Percentiles rank a stretch among this genome's conserved stretches.
Conservation (phyloP, 1,140 invertebrate species). For the Armadillidium nasatum region DNA sequence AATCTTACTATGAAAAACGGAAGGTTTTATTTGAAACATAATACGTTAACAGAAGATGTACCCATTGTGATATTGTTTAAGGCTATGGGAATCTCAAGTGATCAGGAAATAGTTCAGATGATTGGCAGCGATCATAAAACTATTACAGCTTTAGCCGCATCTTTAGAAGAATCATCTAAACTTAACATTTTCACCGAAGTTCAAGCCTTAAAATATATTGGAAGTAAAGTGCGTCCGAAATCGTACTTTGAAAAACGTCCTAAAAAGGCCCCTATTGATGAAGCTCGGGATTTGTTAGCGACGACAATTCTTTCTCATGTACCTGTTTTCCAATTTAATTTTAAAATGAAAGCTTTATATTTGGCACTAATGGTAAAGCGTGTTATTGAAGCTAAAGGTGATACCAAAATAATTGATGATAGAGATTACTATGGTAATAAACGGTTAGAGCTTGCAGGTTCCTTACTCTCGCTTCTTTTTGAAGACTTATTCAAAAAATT, state of each 20-base stretch:
- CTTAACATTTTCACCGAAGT: constrained; percentile 82
- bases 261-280: constrained; percentile 62
- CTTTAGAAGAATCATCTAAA: too few species aligned
- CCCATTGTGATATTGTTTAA: constrained; percentile 98
- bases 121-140: constrained; percentile 78
- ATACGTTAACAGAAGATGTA: constrained; percentile 91
- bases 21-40: constrained; percentile 90
- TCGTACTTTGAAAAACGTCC: constrained; percentile 52
- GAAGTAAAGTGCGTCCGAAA: constrained; percentile 65
- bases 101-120: constrained; percentile 90
- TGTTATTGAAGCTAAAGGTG: constrained; percentile 83
- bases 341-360: constrained; percentile 64
- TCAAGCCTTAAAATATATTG: constrained; percentile 78
- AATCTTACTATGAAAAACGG: constrained; percentile 83
- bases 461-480: constrained; percentile 90
- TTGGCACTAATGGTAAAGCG: constrained; percentile 85
- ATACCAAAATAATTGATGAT: too few species aligned
- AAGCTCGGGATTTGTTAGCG: constrained; percentile 80
- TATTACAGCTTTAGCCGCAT: constrained; percentile 75
- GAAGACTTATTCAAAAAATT: constrained; percentile 99
- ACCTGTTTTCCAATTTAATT: constrained; percentile 55
- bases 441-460: constrained; percentile 92
- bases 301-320: constrained; percentile 89
- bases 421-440: too few species aligned
- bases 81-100: constrained; percentile 89